Conservation (phyloP, 2,797 vertebrate species). For the Pelodytes ibericus region DNA sequence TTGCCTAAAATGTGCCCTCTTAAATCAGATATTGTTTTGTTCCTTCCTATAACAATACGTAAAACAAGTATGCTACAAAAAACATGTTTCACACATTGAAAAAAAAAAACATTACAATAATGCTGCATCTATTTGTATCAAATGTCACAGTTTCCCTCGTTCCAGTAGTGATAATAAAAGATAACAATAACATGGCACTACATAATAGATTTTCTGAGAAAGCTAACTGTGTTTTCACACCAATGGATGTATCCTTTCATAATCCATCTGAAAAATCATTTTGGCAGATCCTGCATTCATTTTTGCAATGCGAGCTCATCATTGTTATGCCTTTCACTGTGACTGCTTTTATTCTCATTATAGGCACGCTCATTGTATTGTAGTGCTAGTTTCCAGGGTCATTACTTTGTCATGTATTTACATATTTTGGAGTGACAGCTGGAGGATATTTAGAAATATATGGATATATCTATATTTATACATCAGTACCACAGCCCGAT, state of each 20-base stretch:
- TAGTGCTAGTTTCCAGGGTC: not conserved
- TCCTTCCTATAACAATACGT: not conserved
- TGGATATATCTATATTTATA: too few relatives aligned
- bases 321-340: not conserved
- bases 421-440: not conserved
- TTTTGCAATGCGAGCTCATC: constrained; percentile 10
- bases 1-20: too few relatives aligned
- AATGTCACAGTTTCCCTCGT: constrained; percentile 6
- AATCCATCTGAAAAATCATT: not conserved
- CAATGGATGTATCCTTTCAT: constrained; percentile 17
- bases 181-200: constrained; percentile 20
- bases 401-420: constrained; percentile 20
- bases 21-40: too few relatives aligned
- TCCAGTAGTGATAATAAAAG: constrained; percentile 15
- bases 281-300: constrained; percentile 25
- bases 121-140: constrained; percentile 13
- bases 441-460: not conserved
- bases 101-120: constrained; percentile 10
- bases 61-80: not conserved
- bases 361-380: not conserved
- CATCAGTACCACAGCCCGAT: too few relatives aligned
- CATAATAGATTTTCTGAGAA: constrained; percentile 21
- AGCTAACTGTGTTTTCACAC: constrained; percentile 17
- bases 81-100: constrained; percentile 22
- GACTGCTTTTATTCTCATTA: not conserved